Percentiles rank a stretch among this genome's conserved stretches.
These are phyloP conservation scores for Asteroscopus sphinx DNA, from an alignment of 2,888 invertebrate genomes.

Conservation along the genomic window DNA sequence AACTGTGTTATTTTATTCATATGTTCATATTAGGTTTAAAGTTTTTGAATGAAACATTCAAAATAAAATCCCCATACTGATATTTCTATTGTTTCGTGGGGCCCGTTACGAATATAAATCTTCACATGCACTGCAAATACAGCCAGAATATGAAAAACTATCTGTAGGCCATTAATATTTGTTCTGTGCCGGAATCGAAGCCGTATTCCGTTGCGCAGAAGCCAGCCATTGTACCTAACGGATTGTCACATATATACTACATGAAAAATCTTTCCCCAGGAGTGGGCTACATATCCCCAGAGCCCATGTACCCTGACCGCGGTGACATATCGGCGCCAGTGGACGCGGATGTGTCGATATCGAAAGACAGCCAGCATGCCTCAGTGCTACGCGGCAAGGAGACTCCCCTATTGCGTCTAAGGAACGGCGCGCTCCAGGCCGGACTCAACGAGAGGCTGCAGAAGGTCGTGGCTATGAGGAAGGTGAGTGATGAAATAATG, in stretches of 20 bases:
- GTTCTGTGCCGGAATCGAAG: too few relatives aligned
- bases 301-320: conserved; percentile 90
- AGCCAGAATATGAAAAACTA: too few relatives aligned
- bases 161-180: too few relatives aligned
- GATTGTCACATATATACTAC: not conserved
- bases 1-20: too few relatives aligned
- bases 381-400: conserved; percentile 66
- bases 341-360: conserved; percentile 72
- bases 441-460: conserved; percentile 91
- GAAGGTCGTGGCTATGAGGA: conserved; percentile 86
- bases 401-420: conserved; percentile 88
- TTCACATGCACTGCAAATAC: too few relatives aligned
- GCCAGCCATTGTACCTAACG: too few relatives aligned
- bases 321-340: conserved; percentile 84
- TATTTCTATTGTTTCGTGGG: too few relatives aligned
- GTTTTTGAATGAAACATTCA: too few relatives aligned
- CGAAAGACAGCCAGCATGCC: conserved; percentile 67
- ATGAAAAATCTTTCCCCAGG: conserved; percentile 64
- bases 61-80: too few relatives aligned
- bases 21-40: too few relatives aligned
- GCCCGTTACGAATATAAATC: too few relatives aligned
- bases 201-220: too few relatives aligned
- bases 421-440: conserved; percentile 92
- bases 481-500: conserved; percentile 72
- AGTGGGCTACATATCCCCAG: conserved; percentile 90